Evolutionary conservation across 2,113 vertebrate species (phyloP).

Genomic region (Coreoperca whiteheadi): DNA sequence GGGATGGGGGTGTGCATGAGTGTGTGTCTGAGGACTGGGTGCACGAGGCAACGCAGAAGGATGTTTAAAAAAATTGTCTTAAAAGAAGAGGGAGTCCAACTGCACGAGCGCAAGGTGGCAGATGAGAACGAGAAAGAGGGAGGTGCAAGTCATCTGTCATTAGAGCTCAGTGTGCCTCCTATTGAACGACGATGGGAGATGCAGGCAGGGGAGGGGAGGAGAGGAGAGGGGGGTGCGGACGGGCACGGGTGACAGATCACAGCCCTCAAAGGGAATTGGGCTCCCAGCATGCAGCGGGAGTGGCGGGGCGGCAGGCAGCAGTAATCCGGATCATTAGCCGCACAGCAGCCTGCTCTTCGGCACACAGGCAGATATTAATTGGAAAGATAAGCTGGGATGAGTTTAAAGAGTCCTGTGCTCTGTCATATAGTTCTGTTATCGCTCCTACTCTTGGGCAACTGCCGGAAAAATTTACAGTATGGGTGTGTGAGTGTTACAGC

Average conservation of each 20-base stretch:
- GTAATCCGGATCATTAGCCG: conserved; percentile 82
- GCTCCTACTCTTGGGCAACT: conserved; percentile 46
- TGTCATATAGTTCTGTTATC: conserved; percentile 73
- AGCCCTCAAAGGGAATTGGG: conserved; percentile 73
- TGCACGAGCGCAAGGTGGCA: conserved; percentile 55
- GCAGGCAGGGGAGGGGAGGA: conserved; percentile 40
- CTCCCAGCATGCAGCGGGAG: conserved; percentile 74
- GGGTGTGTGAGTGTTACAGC: conserved; percentile 23
- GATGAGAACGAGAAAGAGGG: conserved; percentile 57
- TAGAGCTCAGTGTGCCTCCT: conserved; percentile 67
- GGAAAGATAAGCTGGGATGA: conserved; percentile 83
- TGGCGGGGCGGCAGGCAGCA: conserved; percentile 67
- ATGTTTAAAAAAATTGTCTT: conserved; percentile 49
- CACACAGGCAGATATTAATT: conserved; percentile 84
- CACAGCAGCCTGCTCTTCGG: conserved; percentile 76
- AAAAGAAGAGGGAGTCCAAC: conserved; percentile 44
- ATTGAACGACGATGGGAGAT: conserved; percentile 61
- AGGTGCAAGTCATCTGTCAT: conserved; percentile 61
- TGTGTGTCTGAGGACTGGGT: conserved; percentile 28
- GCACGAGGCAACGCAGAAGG: conserved; percentile 22
- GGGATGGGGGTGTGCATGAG: conserved; percentile 4
- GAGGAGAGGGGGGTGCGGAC: conserved; percentile 8
- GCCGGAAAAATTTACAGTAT: conserved; percentile 44
- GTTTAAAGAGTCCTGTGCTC: conserved; percentile 70
- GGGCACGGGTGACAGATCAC: conserved; percentile 73